Evolutionary conservation across 2,888 invertebrate genomes (phyloP), one percentile per base, ranked within the genome.

Genomic region (Gastracanthus pulcherrimus): DNA sequence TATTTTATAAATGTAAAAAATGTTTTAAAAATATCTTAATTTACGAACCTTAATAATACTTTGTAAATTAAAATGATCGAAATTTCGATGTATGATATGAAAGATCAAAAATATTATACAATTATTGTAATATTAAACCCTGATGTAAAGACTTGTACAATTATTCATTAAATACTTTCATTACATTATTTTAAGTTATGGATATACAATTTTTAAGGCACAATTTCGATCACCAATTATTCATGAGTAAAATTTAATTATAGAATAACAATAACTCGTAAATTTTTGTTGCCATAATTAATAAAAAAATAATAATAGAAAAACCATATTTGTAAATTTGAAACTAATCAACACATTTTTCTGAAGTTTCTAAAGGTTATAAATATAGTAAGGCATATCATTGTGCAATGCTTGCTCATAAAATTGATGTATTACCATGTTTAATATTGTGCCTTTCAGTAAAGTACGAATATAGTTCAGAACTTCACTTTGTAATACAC

Each of bases 161-260:
- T 64, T 38, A 9, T n/a, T n/a, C n/a, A n/a, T n/a, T 29, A 36
- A 75, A 64, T 64, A 75, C 72, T 58, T 36, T 60, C 34, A n/a
- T 66, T 34, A 19, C 7, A 51, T 16, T 31, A 38, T 36, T 67
- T 31, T 51, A 9, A 9, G 41, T 55, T 19, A 4, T 9, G 13
- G n/a, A 29, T 23, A 6, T 36, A 66, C 38, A 55, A 76, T 67
- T 76, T 77, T 51, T 13, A 77, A 77, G 70, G 70, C 77, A 77
- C 77, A 60, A 51, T 45, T 38, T 66, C 55, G 19, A 36, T 48
- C 23, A 41, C 23, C 16, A 26, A 31, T 19, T 19, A 41, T 41
- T 58, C 55, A 13, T 23, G 23, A 9, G 38, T n/a, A 26, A 4
- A 58, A 9, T 58, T 19, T 16, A 9, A 36, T 71, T 23, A 58